A percentile compares a stretch with the other conserved stretches of the same genome.
These are phyloP conservation scores for Hydropsyche tenuis DNA, from an alignment of 1,140 invertebrate species.

Conservation along the genomic window DNA sequence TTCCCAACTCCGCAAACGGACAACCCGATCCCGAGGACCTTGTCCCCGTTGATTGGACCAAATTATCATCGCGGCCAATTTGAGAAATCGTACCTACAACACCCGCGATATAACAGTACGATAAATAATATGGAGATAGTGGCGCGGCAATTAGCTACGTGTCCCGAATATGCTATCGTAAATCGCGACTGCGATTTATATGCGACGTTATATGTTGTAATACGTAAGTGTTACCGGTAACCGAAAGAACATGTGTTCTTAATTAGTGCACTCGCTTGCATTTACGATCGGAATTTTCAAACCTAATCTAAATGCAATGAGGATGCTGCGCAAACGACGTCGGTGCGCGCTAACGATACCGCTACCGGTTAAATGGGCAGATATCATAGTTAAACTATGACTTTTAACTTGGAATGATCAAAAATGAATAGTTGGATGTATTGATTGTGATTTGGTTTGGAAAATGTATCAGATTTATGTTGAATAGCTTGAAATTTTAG, in stretches of 20 bases:
- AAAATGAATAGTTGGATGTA: background rate
- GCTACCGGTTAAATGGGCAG: background rate
- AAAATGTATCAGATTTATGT: too few relatives aligned
- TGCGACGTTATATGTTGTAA: constrained; percentile 26
- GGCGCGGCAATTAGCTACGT: constrained; percentile 24
- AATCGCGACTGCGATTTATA: background rate
- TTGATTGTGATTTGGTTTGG: background rate
- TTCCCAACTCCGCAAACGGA: background rate
- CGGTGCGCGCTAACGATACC: background rate
- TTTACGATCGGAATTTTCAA: constrained; percentile 39
- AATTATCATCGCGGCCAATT: too few relatives aligned
- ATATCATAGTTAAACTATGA: background rate
- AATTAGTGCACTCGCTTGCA: constrained; percentile 36
- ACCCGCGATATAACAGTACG: background rate
- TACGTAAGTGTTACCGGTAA: background rate
- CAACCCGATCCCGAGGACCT: background rate
- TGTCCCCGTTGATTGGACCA: too few relatives aligned
- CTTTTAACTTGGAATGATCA: background rate
- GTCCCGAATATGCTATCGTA: constrained; percentile 19
- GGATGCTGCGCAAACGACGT: constrained; percentile 30
- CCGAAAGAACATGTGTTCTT: constrained; percentile 29
- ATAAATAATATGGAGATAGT: background rate
- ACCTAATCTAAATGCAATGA: constrained; percentile 39
- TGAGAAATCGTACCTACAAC: too few relatives aligned
- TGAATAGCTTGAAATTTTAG: too few relatives aligned